Base-by-base conservation (phyloP, 2,113 vertebrate species). In the Chascanopsetta lugubris region DNA sequence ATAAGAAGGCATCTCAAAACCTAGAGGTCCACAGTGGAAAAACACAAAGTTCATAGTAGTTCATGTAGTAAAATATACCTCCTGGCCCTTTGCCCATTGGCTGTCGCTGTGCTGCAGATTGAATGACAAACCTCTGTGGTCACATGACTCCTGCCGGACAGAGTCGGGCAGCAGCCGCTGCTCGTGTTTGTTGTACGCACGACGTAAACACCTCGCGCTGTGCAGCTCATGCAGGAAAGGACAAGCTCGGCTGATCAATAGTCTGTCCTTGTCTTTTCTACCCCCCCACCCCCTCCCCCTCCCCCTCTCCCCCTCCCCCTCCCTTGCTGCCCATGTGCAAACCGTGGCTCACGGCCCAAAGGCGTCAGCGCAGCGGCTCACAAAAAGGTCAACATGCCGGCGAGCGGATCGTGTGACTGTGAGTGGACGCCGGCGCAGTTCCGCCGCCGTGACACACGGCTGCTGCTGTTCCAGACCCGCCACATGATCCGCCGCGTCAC, bases 331-430 rank as follows among this genome's bases (percentile, higher is more conserved):
- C 4, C 43, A 72, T 59, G 60, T 59, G 74, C 69, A 79, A 83
- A 62, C 50, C 10, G 15, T 84, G 82, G 81, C 73, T 75, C 59
- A 21, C 2, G 43, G 77, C 79, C 84, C n/a, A n/a, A n/a, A 77
- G 69, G 46, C 71, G 62, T 67, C 64, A 51, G 71, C 81, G 72
- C 73, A 89, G 25, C 2, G 61, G 59, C 69, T 59, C n/a, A n/a
- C n/a, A n/a, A 67, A 91, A 93, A 92, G 89, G 92, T 92, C 90
- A 90, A n/a, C 73, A 82, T 83, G 75, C 58, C 72, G 55, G 81
- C 85, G 80, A 85, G 32, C 26, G 77, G 77, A 85, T 92, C 88
- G 77, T 77, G 84, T 87, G 88, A 86, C 89, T 79, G 49, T 36
- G 38, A 34, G 69, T 77, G 71, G 54, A 72, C 36, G 74, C 62